phyloP scores from a whole-genome alignment of 2,888 invertebrate species.

The Maniola hyperantus region DNA sequence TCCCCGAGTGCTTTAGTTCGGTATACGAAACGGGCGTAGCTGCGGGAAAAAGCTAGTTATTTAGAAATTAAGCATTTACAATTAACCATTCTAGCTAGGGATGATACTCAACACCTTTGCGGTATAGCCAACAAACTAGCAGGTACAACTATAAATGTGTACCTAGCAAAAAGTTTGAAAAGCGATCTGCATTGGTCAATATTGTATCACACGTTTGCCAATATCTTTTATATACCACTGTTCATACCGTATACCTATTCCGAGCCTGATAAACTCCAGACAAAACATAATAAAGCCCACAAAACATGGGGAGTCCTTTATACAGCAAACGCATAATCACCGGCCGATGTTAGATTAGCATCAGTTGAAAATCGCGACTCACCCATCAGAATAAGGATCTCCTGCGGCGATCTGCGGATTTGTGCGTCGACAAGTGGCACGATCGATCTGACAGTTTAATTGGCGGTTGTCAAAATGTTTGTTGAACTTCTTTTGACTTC shows the following conservation, averaged over 20 bases:
- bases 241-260: background rate
- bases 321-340: slow-evolving; percentile 66
- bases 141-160: too few relatives aligned
- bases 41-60: too few relatives aligned
- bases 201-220: too few relatives aligned
- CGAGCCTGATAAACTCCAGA: slow-evolving; percentile 24
- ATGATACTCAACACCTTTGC: too few relatives aligned
- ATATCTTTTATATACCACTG: background rate
- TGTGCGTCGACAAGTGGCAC: slow-evolving; percentile 48
- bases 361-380: slow-evolving; percentile 58
- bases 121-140: too few relatives aligned
- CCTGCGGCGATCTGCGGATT: slow-evolving; percentile 52
- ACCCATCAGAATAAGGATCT: slow-evolving; percentile 50
- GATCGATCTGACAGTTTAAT: slow-evolving; percentile 61
- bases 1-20: too few relatives aligned
- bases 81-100: too few relatives aligned
- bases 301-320: slow-evolving; percentile 45
- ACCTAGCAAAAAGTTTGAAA: too few relatives aligned
- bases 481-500: slow-evolving; percentile 30
- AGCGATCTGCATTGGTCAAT: too few relatives aligned
- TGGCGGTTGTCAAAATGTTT: slow-evolving; percentile 61
- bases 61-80: too few relatives aligned
- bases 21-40: too few relatives aligned
- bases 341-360: slow-evolving; percentile 54
- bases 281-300: slow-evolving; percentile 43